Base-by-base conservation (phyloP, 1,140 invertebrate genomes). In the Pomacea maculata region DNA sequence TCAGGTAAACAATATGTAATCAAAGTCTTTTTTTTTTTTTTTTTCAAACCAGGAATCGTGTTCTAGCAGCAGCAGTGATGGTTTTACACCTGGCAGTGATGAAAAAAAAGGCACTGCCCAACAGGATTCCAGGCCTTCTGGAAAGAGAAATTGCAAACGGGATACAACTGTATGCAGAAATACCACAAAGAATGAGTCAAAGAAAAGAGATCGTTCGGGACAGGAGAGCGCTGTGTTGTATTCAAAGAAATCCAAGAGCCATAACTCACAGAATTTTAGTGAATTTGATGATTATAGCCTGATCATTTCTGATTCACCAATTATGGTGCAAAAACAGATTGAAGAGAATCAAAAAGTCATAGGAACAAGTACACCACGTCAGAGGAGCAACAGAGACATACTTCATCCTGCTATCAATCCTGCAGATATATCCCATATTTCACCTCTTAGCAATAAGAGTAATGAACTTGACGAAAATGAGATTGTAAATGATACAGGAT, bases 211-310 rank as follows among this genome's bases (percentile, higher is more conserved):
- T 34, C 29, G 34, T 10, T 80, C 78, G 9, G 65, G n/a, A 25
- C 54, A 82, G 79, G 70, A 61, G 70, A 70, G 57, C 29, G 19
- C 73, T 65, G 8, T 57, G 65, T 63, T 77, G 54, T 74, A 17
- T 34, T 10, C 25, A 74, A 67, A 71, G 34, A 65, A 55, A 73
- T 64, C 64, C n/a, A 82, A 81, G n/a, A 80, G 34, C 21, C 11
- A 21, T 67, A 75, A n/a, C 14, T 81, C 82, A 21, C 74, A 84
- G 17, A 86, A 88, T 75, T 89, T 89, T 79, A 89, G 87, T 81
- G 87, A 89, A 63, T 87, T 89, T 86, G 88, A 89, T 74, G 84
- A 85, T 70, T 89, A 89, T 73, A 86, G 86, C 79, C 71, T 89
- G 52, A 68, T 82, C 21, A 78, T 82, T 72, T 78, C 77, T 14